Base-by-base conservation (phyloP, 53 echinoderm and acorn worm genomes). In the Holothuria leucospilota region DNA sequence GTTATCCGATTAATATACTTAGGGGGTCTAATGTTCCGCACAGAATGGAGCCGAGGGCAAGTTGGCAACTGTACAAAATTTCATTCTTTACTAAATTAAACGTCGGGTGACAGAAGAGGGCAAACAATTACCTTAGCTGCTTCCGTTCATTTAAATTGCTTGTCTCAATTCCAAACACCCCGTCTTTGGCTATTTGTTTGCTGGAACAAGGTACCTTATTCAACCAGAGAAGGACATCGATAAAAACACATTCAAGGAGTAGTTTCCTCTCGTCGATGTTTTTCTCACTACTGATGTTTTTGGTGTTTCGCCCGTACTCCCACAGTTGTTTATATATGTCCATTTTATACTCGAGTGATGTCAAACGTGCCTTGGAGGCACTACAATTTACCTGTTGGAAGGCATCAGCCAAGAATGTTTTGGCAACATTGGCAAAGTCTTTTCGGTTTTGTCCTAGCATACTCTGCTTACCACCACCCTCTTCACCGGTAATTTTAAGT, bases 331-430 rank as follows among this genome's bases (percentile, higher is more conserved):
- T 81, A 39, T 61, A 81, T 10, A 81, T 81, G 20, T 30, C 82
- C 61, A 81, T 62, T 62, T 81, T 81, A 24, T 60, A 30, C n/a
- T 58, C 62, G 8, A 81, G 29, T n/a, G 82, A 81, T 13, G 82
- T 77, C 53, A 77, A 51, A 9, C 62, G 39, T 13, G 82, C 62
- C 20, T 81, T 46, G 14, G 27, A 51, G 14, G 6, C 30, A 62
- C 63, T 28, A 3, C 28, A 8, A 27, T 6, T 81, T 81, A 62
- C 62, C 25, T 81, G 82, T 14, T 49, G 28, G 16, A 21, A 53
- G 24, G 49, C 46, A 49, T 77, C 52, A 15, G 21, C 13, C 9
- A 77, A 21, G 25, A 77, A 77, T 12, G 20, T 8, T 41, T 34
- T 70, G 13, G 25, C 39, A 20, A 42, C 40, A 34, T 34, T 34